Evolutionary conservation across 2,797 vertebrate species (phyloP), one percentile per base, ranked within the genome.

Genomic region (Pelodytes ibericus): DNA sequence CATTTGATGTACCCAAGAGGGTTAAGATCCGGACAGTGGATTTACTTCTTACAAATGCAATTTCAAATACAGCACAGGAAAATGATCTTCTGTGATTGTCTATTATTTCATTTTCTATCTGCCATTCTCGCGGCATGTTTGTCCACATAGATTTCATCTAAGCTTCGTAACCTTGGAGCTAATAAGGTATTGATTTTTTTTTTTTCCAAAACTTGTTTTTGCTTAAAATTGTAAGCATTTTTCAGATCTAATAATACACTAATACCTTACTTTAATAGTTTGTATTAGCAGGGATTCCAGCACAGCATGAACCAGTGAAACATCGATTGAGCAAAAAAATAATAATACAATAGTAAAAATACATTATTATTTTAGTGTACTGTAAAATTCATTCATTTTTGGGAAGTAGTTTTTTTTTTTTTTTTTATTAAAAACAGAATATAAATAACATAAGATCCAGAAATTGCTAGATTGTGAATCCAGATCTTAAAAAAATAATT

Each of bases 181-280:
- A 78, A 78, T 72, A 72, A 67, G 44, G 1, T 72, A 78, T 78
- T 59, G 76, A 78, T 78, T 72, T 78, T 60, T 67, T 49, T 70
- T 65, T 31, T 33, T 18, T 22, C 47, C 24, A 24, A n/a, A 72
- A 51, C 25, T 26, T 41, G 56, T 39, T 60, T 72, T 68, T 72
- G 56, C 57, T 78, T 63, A 44, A 70, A 72, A 61, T 77, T 51
- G 69, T 66, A 41, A 67, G 68, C 69, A 77, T 72, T 72, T 57
- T 72, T 66, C 58, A 72, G 53, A 62, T 72, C 70, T 72, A 67
- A 78, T 72, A 72, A 61, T 60, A 67, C 63, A 30, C 58, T 67
- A 67, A 78, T 72, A 53, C 70, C 57, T 61, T 53, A 36, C 44
- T 64, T 41, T 78, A 60, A 78, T 66, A 66, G 69, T 60, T 53